Evolutionary conservation across 2,888 invertebrate species (phyloP).

Genomic region (Anodontia alba): DNA sequence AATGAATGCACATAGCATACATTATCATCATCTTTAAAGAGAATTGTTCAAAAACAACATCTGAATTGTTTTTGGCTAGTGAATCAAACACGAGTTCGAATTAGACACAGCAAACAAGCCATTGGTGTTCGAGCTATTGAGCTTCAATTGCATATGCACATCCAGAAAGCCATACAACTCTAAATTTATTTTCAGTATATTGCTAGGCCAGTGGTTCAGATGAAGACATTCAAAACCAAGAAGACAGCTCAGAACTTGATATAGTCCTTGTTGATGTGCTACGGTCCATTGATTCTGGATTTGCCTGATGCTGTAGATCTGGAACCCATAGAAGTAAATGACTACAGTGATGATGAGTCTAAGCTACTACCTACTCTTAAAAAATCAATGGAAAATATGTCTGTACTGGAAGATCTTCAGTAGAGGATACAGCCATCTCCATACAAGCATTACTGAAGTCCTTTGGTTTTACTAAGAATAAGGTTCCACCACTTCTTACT

Average conservation of each 20-base stretch:
- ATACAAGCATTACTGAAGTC: slow-evolving; percentile 1
- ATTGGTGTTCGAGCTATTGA: too few relatives aligned
- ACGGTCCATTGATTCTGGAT: neutral
- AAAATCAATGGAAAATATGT: slow-evolving; percentile 27
- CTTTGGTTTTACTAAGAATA: slow-evolving; percentile 34
- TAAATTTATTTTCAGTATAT: too few relatives aligned
- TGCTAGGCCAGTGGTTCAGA: too few relatives aligned
- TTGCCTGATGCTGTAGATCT: neutral
- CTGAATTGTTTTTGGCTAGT: too few relatives aligned
- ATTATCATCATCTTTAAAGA: too few relatives aligned
- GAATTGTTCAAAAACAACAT: too few relatives aligned
- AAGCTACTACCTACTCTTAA: neutral
- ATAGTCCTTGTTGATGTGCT: slow-evolving; percentile 8
- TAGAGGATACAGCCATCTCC: neutral
- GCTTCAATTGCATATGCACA: too few relatives aligned
- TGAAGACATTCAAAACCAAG: neutral
- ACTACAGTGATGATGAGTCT: slow-evolving; percentile 10
- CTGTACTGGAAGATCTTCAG: slow-evolving; percentile 6
- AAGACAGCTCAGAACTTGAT: slow-evolving; percentile 15
- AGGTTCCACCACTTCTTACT: slow-evolving; percentile 32
- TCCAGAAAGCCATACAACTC: too few relatives aligned
- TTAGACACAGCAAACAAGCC: too few relatives aligned
- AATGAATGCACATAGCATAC: too few relatives aligned
- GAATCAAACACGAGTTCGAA: too few relatives aligned
- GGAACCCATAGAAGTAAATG: neutral